Conservation (phyloP, 2,797 vertebrate genomes). For the Picus viridis region DNA sequence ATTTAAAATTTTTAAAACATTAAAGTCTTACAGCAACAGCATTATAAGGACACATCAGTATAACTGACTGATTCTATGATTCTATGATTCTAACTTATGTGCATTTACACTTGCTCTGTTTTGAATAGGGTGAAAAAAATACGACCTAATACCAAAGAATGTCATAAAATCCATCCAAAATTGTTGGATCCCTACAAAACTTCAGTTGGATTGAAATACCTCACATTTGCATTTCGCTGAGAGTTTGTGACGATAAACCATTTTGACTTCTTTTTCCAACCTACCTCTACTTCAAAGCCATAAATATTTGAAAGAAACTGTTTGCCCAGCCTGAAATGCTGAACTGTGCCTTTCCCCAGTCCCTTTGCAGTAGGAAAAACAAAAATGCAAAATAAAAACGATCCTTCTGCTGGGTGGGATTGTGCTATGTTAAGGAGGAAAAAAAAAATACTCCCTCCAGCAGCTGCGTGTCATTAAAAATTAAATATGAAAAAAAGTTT, state of each 20-base stretch:
- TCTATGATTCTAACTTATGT: no score
- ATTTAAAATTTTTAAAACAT: not conserved
- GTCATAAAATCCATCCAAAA: not conserved
- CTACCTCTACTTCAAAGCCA: conserved; percentile 20
- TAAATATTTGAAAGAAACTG: not conserved
- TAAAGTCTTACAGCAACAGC: not conserved
- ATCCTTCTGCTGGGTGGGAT: conserved; percentile 34
- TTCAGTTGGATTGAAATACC: not conserved
- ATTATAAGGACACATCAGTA: not conserved
- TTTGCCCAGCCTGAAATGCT: conserved; percentile 8
- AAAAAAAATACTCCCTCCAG: conserved; percentile 41
- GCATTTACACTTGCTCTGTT: not conserved
- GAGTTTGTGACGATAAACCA: not conserved
- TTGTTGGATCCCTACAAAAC: not conserved
- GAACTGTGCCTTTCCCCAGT: conserved; percentile 16
- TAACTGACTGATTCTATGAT: no score
- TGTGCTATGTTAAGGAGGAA: not conserved
- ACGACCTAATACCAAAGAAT: not conserved
- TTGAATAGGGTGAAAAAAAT: not conserved
- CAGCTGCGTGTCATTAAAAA: conserved; percentile 61
- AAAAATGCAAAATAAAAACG: conserved; percentile 26
- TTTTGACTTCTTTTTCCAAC: not conserved
- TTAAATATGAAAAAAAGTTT: conserved; percentile 57
- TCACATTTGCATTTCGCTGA: not conserved
- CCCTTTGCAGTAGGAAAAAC: not conserved